Conservation (phyloP, 2,888 invertebrate genomes). For the Pogonocherus hispidulus region DNA sequence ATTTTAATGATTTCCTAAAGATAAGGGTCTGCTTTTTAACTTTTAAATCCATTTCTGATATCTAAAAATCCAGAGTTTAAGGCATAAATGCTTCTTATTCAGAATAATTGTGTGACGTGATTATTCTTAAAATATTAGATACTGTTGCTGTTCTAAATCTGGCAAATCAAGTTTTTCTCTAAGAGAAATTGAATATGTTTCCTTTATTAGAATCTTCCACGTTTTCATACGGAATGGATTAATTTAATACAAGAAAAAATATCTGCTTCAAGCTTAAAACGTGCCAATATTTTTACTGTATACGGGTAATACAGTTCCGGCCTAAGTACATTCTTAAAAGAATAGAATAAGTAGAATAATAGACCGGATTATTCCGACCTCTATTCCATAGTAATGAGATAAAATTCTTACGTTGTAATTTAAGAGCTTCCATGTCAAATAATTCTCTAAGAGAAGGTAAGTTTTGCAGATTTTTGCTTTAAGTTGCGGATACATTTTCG, state of each 20-base stretch:
- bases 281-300: background rate
- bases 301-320: background rate
- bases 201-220: background rate
- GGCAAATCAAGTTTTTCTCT: no score
- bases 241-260: background rate
- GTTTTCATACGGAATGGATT: background rate
- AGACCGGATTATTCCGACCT: background rate
- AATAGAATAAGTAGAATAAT: background rate
- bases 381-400: background rate
- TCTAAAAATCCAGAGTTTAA: no score
- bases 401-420: background rate
- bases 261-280: background rate
- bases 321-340: no score
- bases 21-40: no score
- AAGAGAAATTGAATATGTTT: no score
- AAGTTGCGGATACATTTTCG: background rate
- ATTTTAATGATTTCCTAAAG: no score
- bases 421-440: background rate
- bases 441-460: background rate
- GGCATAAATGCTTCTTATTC: no score
- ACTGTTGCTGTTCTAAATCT: no score
- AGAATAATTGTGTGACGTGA: no score
- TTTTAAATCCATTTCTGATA: no score
- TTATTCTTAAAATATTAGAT: no score
- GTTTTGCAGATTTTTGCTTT: background rate